Evolutionary conservation across 2,888 invertebrate species (phyloP), one percentile per base, ranked within the genome.

Genomic region (Oligia strigilis): DNA sequence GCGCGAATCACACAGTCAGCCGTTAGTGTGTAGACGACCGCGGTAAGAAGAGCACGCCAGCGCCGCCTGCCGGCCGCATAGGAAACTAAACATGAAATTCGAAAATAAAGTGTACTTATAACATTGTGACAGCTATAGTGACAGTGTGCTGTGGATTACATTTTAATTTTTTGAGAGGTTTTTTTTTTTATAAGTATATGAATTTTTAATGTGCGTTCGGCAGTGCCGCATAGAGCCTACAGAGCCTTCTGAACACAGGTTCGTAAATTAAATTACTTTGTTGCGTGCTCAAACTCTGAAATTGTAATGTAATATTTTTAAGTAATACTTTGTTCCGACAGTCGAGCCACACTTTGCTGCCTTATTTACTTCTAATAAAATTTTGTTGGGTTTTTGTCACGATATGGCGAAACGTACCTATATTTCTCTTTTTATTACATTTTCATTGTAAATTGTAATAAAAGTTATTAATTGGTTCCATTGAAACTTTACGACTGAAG

Each of bases 191-290:
- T 88, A 91, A 90, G 91, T 93, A 70, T 85, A 83, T 88, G 86
- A 90, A 86, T 94, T 93, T 94, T 95, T 94, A 87, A 92, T 92
- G 92, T 91, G 89, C 66, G 74, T 82, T 88, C 70, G 82, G 87
- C 91, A 91, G 91, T 93, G 91, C 92, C 91, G 86, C 90, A 91
- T 90, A 90, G 81, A 82, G 84, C 85, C 82, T 75, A 86, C 78
- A 77, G 77, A 88, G 82, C 89, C 89, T 88, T 79, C 87, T 72
- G 82, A 87, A 91, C 90, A 92, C 91, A 95, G 96, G 95, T 95
- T 92, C 78, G 95, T 94, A 91, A 93, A 95, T 94, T 93, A 93
- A 93, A 95, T 95, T 94, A 94, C 93, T 93, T 91, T 89, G 91
- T 95, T 93, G 95, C 95, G 95, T 96, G 95, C 87, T 88, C 85